These are phyloP conservation scores for Polyploca ridens DNA, from an alignment of 2,888 invertebrate genomes.

Conservation along the genomic window DNA sequence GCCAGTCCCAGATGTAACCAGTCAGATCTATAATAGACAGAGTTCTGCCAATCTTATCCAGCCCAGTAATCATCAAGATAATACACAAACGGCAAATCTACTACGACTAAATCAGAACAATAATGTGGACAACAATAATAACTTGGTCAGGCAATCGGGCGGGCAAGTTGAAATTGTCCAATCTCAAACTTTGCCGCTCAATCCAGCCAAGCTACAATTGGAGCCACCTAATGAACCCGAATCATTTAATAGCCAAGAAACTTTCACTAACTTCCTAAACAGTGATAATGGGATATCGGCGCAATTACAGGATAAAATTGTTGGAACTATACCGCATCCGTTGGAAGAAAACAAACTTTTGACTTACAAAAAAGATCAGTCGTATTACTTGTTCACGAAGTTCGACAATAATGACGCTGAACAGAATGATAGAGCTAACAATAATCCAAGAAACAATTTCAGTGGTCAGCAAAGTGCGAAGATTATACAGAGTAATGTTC, in stretches of 20 bases:
- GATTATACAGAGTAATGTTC: constrained; percentile 38
- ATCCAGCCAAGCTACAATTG: constrained; percentile 55
- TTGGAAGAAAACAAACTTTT: constrained; percentile 66
- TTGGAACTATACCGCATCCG: constrained; percentile 74
- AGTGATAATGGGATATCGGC: constrained; percentile 69
- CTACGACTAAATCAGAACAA: constrained; percentile 35
- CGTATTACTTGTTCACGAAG: constrained; percentile 70
- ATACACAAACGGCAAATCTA: constrained; percentile 34
- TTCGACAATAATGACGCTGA: constrained; percentile 47
- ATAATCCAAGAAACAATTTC: constrained; percentile 30
- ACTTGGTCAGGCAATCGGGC: constrained; percentile 41
- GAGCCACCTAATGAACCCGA: constrained; percentile 46
- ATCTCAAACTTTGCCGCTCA: constrained; percentile 53
- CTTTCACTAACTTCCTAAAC: constrained; percentile 53
- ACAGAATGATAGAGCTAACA: constrained; percentile 38
- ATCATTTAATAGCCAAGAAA: constrained; percentile 55
- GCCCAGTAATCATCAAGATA: constrained; percentile 36
- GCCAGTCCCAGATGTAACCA: constrained; percentile 74
- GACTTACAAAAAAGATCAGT: constrained; percentile 73
- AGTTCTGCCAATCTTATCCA: constrained; percentile 45
- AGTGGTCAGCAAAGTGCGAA: constrained; percentile 27
- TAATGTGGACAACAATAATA: constrained; percentile 32
- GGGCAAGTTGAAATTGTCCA: constrained; percentile 62
- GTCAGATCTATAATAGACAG: constrained; percentile 65
- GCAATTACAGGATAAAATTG: constrained; percentile 71